phyloP scores from a whole-genome alignment of 1,140 invertebrate genomes.

The Centruroides sculpturatus region DNA sequence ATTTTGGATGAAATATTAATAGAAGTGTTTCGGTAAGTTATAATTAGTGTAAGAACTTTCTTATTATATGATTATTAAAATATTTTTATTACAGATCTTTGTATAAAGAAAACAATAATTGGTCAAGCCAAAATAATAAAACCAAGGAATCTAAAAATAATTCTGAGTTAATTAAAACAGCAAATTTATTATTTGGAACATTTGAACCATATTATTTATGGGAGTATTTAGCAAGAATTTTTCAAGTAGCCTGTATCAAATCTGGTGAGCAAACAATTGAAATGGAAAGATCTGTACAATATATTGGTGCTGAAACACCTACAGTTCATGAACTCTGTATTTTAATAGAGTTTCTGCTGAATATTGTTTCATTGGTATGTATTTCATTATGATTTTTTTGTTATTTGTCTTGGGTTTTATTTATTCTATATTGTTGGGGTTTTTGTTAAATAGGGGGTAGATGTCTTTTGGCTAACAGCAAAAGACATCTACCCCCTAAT shows the following conservation, averaged over 20 bases:
- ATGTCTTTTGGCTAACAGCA: too few species aligned
- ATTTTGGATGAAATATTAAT: slow-evolving; percentile 73
- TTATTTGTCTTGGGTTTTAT: too few species aligned
- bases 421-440: too few species aligned
- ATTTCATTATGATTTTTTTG: not conserved
- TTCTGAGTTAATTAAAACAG: slow-evolving; percentile 54
- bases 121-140: too few species aligned
- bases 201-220: slow-evolving; percentile 75
- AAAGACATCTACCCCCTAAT: too few species aligned
- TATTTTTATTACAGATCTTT: too few species aligned
- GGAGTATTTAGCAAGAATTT: slow-evolving; percentile 59
- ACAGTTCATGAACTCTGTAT: slow-evolving; percentile 38
- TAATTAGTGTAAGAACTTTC: slow-evolving; percentile 2
- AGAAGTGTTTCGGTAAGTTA: slow-evolving; percentile 58
- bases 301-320: slow-evolving; percentile 22
- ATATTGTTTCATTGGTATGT: slow-evolving; percentile 51
- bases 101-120: too few species aligned
- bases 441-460: too few species aligned
- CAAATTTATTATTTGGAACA: slow-evolving; percentile 69
- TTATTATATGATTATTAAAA: too few species aligned
- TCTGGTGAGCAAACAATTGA: not conserved
- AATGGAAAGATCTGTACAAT: slow-evolving; percentile 10
- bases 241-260: slow-evolving; percentile 42
- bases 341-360: slow-evolving; percentile 60
- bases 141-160: too few species aligned